Conservation (phyloP, 2,888 invertebrate species). For the Drosophila seclusa region DNA sequence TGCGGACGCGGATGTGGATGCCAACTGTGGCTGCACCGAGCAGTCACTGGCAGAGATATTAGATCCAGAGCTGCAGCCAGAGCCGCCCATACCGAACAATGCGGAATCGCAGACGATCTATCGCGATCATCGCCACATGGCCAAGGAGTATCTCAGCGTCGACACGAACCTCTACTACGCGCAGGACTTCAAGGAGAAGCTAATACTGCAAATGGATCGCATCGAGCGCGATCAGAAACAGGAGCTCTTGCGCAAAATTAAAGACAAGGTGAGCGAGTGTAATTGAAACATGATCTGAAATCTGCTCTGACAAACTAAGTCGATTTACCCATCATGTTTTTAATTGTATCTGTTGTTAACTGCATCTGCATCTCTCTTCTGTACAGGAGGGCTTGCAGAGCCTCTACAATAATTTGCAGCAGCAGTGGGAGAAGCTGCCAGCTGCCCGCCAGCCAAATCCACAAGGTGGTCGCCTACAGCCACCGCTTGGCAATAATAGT, state of each 20-base stretch:
- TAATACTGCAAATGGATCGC: conserved; percentile 86
- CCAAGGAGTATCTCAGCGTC: conserved; percentile 94
- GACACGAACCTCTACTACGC: conserved; percentile 94
- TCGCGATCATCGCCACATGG: conserved; percentile 94
- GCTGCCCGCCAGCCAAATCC: conserved; percentile 55
- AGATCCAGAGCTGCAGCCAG: conserved; percentile 92
- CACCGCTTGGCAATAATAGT: conserved; percentile 15
- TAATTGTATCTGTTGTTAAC: not conserved
- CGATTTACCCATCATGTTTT: not conserved
- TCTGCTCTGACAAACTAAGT: not conserved
- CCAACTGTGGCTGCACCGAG: conserved; percentile 75
- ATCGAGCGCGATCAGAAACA: conserved; percentile 82
- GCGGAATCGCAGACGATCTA: conserved; percentile 93
- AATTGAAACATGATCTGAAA: not conserved
- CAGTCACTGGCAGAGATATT: conserved; percentile 89
- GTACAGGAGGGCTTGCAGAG: conserved; percentile 81
- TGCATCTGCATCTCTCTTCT: not conserved
- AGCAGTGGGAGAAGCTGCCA: conserved; percentile 79
- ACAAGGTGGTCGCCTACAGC: conserved; percentile 29
- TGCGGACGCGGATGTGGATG: conserved; percentile 58
- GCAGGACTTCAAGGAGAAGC: conserved; percentile 91
- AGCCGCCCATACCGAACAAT: conserved; percentile 90
- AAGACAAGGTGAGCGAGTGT: conserved; percentile 78
- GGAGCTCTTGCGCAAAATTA: conserved; percentile 82
- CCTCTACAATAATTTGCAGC: conserved; percentile 82